Base-by-base conservation (phyloP, 2,797 vertebrate genomes). In the Anguilla anguilla region DNA sequence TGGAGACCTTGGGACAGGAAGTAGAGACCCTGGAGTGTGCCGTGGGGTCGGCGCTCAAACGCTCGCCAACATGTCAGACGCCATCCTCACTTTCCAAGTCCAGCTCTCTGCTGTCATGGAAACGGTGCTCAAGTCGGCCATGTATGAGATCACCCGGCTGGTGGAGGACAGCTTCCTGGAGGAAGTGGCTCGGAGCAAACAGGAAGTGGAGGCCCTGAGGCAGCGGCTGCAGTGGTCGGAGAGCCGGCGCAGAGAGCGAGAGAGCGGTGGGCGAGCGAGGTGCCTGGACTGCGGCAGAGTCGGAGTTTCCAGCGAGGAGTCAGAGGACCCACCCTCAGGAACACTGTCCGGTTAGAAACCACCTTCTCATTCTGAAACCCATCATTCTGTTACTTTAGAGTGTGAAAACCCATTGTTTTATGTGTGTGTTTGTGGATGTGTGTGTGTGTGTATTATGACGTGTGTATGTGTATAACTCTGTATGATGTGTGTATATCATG, bases 271-370 rank as follows among this genome's bases (percentile, higher is more conserved):
- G 43, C 88, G 51, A 17, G 92, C 81, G 0, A 91, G 86, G 81
- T 93, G 93, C 91, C 89, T 86, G 10, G 91, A 93, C 74, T 91
- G 92, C 74, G 88, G 89, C 7, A 90, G 88, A 31, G 88, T 83
- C 25, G 90, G 89, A n/a, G 87, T 93, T 88, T 89, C 88, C 31
- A 59, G 87, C 2, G 90, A 92, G 61, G 0, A 46, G 5, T 51
- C 86, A 11, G 90, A 92, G 2, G 51, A 53, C 51, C 7, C 19
- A 13, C 28, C 49, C 82, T 49, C 84, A 9, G 82, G 88, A 39
- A 84, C 87, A 43, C 88, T 83, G 59, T 69, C 82, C 83, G 87
- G 91, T 92, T 84, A 87, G 90, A 6, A 81, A 49, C 31, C 0
- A 0, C 69, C 17, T 35, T 35, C n/a, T 35, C n/a, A 43, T 5